Evolutionary conservation across 2,113 vertebrate genomes (phyloP), one percentile per base, ranked within the genome.

Genomic region (Eudyptes chrysolophus): DNA sequence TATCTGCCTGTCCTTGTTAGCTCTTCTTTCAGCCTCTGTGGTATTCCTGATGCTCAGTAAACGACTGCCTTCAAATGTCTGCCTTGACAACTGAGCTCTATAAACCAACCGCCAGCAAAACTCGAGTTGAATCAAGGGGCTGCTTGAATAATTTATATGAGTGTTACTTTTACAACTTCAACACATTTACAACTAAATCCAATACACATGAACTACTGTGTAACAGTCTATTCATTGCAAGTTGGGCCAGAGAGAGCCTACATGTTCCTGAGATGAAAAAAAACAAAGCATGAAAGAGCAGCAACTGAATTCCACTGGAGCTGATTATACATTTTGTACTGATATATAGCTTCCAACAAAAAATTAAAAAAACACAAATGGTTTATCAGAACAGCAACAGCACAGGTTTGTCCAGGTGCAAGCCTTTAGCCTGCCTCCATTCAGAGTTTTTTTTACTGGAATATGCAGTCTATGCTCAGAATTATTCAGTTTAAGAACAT

Each of bases 151-250:
- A 97, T 96, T 94, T 94, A 96, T 89, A 57, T 22, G 27, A 89
- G 34, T 86, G 84, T 91, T 97, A 96, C 91, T 97, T 96, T 96
- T 97, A 94, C 90, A 97, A 94, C 74, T 88, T 95, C 62, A 87
- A 77, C 64, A 96, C 61, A 90, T 76, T 84, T 89, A 94, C 58
- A 92, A 64, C 68, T 75, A 91, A 98, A 95, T 93, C 55, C 48
- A 96, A 74, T 86, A 87, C 29, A 92, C 52, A 83, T 68, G 60
- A 94, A 58, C 75, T 87, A 84, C 57, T 27, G 34, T 64, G 8
- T 72, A 74, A 85, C 38, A 87, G n/a, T 88, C 64, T 96, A 75
- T 66, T 95, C 74, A 90, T 42, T 65, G 44, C 29, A 95, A 94
- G 89, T 78, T 65, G 75, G 89, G 48, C 38, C 61, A 92, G 71